Base-by-base conservation (phyloP, 2,888 invertebrate species). In the Tanytarsus gracilentus region DNA sequence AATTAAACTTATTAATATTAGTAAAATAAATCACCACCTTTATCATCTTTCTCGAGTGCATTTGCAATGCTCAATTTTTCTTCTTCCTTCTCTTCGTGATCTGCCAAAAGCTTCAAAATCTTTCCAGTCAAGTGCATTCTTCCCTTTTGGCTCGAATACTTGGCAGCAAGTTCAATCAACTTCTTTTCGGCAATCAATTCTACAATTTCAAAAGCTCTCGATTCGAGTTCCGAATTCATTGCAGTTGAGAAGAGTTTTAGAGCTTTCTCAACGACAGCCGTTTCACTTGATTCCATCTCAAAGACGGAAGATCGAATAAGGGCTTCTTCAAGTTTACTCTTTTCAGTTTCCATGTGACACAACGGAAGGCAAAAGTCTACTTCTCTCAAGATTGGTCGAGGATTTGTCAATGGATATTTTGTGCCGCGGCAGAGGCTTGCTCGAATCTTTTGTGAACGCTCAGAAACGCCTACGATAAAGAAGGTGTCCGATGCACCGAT, bases 391-490 rank as follows among this genome's bases (percentile, higher is more conserved):
- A 86, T 86, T 1, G 96, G 96, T 58, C 88, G 80, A 0, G 96
- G 96, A 21, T 84, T 82, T 0, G 93, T 89, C 26, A 84, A 79
- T 0, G 97, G 97, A 76, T 88, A 96, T 14, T 84, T 78, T 16
- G 85, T 79, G n/a, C 94, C 94, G 69, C 91, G 87, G 67, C 96
- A 97, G 58, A 88, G 77, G 25, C 96, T 85, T 11, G 88, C 89
- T 39, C 89, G 82, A 4, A 93, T 78, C 59, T 82, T 84, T 71
- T 89, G 86, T 14, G 82, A 79, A 1, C 79, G 78, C 73, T 96
- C 95, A 64, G 83, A 85, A 0, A 94, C 75, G 63, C 91, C 82
- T 33, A 88, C 80, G 40, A 89, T 75, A 70, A 88, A 90, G 68
- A 83, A 86, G 66, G 84, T 81, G 69, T 89, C 86, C 4, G 82